Evolutionary conservation across 2,888 invertebrate species (phyloP).

Genomic region (Sepioteuthis lessoniana): DNA sequence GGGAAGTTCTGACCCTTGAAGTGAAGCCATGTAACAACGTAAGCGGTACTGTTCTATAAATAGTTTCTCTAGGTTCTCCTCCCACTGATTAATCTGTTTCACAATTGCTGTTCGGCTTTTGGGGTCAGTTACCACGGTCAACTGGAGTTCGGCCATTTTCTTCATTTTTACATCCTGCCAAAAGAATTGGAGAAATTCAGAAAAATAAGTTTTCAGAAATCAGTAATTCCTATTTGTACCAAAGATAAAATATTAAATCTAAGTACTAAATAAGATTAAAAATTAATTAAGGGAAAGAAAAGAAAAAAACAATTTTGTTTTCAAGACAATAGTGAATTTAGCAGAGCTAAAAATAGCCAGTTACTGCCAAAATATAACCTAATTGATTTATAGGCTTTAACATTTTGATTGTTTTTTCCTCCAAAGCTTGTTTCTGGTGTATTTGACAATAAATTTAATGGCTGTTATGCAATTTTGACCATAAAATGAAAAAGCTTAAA

Average conservation of each 20-base stretch:
- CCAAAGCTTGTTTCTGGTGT: too few relatives aligned
- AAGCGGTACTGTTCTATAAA: conserved; percentile 97
- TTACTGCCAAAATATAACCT: too few relatives aligned
- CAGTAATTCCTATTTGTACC: not conserved
- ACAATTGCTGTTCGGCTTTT: conserved; percentile 93
- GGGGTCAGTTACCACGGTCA: conserved; percentile 94
- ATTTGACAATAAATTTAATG: too few relatives aligned
- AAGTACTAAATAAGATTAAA: not conserved
- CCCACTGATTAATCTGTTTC: conserved; percentile 95
- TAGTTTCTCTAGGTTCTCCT: conserved; percentile 94
- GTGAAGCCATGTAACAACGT: conserved; percentile 96
- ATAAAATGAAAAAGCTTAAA: too few relatives aligned
- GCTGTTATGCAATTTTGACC: too few relatives aligned
- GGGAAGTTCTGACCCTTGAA: conserved; percentile 89
- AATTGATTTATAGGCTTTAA: too few relatives aligned
- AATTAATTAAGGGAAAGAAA: too few relatives aligned
- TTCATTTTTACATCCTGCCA: conserved; percentile 95
- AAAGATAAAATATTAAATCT: not conserved
- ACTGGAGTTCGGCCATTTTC: conserved; percentile 98
- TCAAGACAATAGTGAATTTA: too few relatives aligned
- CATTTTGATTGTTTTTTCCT: too few relatives aligned
- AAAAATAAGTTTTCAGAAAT: not conserved
- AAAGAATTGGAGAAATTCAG: conserved; percentile 55
- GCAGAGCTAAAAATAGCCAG: too few relatives aligned
- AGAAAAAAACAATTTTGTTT: too few relatives aligned